phyloP scores from a whole-genome alignment of 64 coral and sea anemone genomes.

The Catalaphyllia jardinei region DNA sequence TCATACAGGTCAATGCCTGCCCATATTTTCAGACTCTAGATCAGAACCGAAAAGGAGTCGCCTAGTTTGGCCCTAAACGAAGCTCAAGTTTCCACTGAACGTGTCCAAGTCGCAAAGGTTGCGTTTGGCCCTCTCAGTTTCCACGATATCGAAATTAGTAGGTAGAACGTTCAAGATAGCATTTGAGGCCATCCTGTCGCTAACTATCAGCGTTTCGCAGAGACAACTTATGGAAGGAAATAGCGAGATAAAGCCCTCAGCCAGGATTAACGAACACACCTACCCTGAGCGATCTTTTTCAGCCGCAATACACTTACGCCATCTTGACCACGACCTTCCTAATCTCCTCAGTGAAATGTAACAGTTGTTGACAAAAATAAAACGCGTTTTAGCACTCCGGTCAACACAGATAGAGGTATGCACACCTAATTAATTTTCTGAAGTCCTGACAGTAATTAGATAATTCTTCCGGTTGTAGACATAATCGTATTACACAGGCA shows the following conservation, averaged over 20 bases:
- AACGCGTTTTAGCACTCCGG: constrained; percentile 14
- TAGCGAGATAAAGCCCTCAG: not conserved
- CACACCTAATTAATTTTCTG: constrained; percentile 73
- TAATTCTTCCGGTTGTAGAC: constrained; percentile 68
- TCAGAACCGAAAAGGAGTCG: too few relatives aligned
- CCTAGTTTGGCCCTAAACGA: too few relatives aligned
- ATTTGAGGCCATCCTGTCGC: not conserved
- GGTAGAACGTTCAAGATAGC: not conserved
- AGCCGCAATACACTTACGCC: not conserved
- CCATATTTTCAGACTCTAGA: too few relatives aligned
- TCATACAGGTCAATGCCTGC: too few relatives aligned
- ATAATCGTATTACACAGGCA: constrained; percentile 70
- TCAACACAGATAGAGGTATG: constrained; percentile 36
- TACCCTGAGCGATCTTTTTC: not conserved
- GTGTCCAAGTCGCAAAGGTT: too few relatives aligned
- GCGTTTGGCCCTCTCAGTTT: too few relatives aligned
- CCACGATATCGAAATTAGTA: too few relatives aligned
- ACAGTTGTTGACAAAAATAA: constrained; percentile 4
- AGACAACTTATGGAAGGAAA: not conserved
- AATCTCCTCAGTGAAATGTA: constrained; percentile 23
- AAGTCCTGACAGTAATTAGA: constrained; percentile 75
- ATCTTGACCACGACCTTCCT: constrained; percentile 11
- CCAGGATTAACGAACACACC: constrained; percentile 9
- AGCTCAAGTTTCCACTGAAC: too few relatives aligned
- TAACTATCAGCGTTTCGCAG: not conserved